Evolutionary conservation across 2,797 vertebrate genomes (phyloP).

Genomic region (Scleropages formosus): DNA sequence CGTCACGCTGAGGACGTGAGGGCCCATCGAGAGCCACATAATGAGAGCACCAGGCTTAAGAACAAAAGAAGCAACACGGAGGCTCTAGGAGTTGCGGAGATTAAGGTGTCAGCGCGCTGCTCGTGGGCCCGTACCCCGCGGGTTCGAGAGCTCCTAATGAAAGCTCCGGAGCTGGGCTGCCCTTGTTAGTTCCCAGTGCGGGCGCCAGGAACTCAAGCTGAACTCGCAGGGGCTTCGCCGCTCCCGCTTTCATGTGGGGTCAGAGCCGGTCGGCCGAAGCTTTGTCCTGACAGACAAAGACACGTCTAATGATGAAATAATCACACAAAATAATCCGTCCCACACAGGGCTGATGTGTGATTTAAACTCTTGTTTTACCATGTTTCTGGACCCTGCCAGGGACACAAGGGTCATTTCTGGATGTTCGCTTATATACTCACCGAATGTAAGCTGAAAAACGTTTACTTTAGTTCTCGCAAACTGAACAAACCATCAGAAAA

Average conservation of each 20-base stretch:
- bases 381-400: no score
- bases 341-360: background rate
- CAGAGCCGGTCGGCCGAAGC: conserved; percentile 59
- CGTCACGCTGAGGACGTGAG: conserved; percentile 34
- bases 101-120: conserved; percentile 64
- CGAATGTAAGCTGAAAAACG: no score
- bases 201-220: conserved; percentile 65
- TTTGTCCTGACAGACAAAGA: conserved; percentile 62
- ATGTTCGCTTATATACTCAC: no score
- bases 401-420: no score
- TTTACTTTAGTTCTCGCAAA: no score
- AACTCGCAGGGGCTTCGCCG: conserved; percentile 61
- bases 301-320: conserved; percentile 39
- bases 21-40: conserved; percentile 66
- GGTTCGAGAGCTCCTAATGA: conserved; percentile 63
- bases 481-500: no score
- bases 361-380: no score
- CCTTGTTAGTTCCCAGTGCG: conserved; percentile 40
- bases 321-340: conserved; percentile 31
- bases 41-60: conserved; percentile 62
- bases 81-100: conserved; percentile 55
- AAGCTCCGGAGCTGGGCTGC: conserved; percentile 59
- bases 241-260: conserved; percentile 68
- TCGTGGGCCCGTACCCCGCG: conserved; percentile 46
- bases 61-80: conserved; percentile 65